These are phyloP conservation scores for Plebejus anna DNA, from an alignment of 2,888 invertebrate genomes.

Conservation along the genomic window DNA sequence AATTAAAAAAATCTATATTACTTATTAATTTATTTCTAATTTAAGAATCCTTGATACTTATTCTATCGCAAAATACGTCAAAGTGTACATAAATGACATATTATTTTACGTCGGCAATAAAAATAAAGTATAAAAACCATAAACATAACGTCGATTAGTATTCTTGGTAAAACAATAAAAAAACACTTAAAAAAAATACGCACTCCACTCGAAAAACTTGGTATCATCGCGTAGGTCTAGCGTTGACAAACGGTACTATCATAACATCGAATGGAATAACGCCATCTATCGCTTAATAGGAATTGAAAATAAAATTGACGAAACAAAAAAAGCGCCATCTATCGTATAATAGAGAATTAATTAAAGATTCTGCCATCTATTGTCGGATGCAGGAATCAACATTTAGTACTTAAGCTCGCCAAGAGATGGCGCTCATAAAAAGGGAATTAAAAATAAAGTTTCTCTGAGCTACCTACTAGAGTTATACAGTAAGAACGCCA, in stretches of 20 bases:
- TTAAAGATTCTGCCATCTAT: conserved; percentile 27
- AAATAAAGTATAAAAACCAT: not conserved
- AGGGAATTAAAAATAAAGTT: too few species aligned
- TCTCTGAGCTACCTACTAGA: too few species aligned
- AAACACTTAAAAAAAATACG: not conserved
- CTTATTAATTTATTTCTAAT: not conserved
- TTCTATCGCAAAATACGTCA: not conserved
- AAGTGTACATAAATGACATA: not conserved
- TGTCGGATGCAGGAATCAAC: not conserved
- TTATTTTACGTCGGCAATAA: not conserved
- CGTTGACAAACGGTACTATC: too few species aligned
- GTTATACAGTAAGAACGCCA: too few species aligned
- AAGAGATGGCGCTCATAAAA: conserved; percentile 37
- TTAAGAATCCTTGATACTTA: not conserved
- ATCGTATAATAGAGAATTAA: too few species aligned
- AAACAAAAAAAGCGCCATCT: not conserved
- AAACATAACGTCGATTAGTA: not conserved
- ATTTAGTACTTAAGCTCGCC: not conserved
- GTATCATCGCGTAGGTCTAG: not conserved
- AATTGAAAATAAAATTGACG: not conserved
- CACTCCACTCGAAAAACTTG: not conserved
- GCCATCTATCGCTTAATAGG: conserved; percentile 35
- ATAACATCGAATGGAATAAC: not conserved
- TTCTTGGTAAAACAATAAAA: not conserved
- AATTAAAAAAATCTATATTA: not conserved